Conservation (phyloP, 2,797 vertebrate genomes). For the Hirundo rustica region DNA sequence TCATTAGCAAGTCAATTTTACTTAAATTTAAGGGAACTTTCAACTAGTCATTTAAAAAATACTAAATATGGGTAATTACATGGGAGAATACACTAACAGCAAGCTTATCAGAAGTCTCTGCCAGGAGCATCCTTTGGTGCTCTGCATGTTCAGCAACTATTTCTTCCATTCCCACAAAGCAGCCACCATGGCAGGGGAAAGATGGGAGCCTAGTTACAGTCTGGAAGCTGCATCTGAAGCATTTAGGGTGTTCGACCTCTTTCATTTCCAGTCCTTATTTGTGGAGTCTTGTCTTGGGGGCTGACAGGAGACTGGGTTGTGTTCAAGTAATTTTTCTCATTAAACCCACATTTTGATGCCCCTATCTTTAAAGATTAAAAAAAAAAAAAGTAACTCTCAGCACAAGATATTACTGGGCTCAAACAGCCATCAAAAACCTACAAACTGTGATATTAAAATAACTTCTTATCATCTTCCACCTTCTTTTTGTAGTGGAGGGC, state of each 20-base stretch:
- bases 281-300: neutral
- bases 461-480: neutral
- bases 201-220: neutral
- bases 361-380: neutral
- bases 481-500: neutral
- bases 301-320: neutral
- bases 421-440: neutral
- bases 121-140: neutral
- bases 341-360: rapidly evolving
- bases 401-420: neutral
- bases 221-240: neutral
- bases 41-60: neutral
- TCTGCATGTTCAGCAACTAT: neutral
- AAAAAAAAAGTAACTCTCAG: neutral
- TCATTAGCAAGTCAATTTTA: conserved; percentile 3
- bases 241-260: neutral
- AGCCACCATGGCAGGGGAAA: rapidly evolving
- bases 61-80: neutral
- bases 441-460: neutral
- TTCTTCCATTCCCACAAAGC: neutral
- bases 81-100: neutral
- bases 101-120: neutral
- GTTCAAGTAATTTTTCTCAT: neutral
- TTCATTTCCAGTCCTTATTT: neutral
- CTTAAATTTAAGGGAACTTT: neutral